phyloP scores from a whole-genome alignment of 2,113 vertebrate species.

The Toxostoma redivivum region DNA sequence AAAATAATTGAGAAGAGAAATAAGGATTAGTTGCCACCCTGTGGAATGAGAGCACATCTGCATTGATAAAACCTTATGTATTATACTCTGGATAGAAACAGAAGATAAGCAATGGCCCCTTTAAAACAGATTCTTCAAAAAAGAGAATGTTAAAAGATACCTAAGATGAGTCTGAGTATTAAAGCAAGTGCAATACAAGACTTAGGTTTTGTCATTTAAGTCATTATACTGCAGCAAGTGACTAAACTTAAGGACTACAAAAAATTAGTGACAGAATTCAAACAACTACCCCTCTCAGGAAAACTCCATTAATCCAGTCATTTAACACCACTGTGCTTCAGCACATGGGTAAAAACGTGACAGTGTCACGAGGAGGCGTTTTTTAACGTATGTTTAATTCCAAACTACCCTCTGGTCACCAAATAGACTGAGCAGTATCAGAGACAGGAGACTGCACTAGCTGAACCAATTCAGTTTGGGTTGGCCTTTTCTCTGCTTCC shows the following conservation, averaged over 20 bases:
- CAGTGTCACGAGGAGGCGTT: not conserved
- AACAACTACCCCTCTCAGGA: not conserved
- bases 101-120: not conserved
- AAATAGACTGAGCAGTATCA: not conserved
- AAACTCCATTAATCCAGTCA: not conserved
- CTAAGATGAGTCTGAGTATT: not conserved
- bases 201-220: not conserved
- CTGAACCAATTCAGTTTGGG: not conserved
- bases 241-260: not conserved
- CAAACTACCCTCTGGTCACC: not conserved
- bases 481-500: not conserved
- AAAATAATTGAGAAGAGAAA: not conserved
- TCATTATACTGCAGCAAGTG: not conserved
- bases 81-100: not conserved
- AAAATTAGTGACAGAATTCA: not conserved
- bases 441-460: not conserved
- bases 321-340: not conserved
- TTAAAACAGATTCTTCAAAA: not conserved
- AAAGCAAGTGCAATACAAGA: not conserved
- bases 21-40: not conserved
- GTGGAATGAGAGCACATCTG: not conserved
- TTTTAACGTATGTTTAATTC: not conserved
- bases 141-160: not conserved
- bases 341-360: not conserved
- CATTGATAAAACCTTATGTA: not conserved